Conservation (phyloP, 2,113 vertebrate species). For the Nyctereutes procyonoides region DNA sequence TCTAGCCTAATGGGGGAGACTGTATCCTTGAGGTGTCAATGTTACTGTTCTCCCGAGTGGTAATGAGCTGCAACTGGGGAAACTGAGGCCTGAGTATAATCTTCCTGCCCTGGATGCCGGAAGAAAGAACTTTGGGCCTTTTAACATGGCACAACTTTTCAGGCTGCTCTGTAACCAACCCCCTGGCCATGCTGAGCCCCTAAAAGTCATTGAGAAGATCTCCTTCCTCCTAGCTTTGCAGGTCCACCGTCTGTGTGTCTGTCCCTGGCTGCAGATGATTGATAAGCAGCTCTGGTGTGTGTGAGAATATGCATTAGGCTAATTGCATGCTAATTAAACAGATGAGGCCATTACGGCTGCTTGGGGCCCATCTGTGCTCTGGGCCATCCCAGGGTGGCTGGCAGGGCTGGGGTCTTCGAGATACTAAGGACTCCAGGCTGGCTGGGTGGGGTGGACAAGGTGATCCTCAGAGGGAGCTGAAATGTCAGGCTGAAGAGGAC, state of each 20-base stretch:
- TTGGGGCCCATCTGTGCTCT: constrained; percentile 85
- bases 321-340: constrained; percentile 89
- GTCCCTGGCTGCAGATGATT: constrained; percentile 76
- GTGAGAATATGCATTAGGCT: constrained; percentile 89
- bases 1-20: not conserved
- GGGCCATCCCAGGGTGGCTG: not conserved
- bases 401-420: not conserved
- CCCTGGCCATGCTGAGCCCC: not conserved
- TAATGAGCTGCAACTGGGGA: not conserved
- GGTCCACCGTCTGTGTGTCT: constrained; percentile 45
- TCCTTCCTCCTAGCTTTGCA: not conserved
- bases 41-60: not conserved
- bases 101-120: not conserved
- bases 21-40: not conserved
- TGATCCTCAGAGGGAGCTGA: constrained; percentile 50
- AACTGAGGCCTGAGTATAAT: not conserved
- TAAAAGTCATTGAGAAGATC: not conserved
- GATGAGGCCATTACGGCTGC: constrained; percentile 83
- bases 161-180: not conserved
- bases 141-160: not conserved
- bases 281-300: constrained; percentile 83
- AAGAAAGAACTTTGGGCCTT: not conserved
- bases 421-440: constrained; percentile 75
- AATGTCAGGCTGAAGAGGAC: not conserved
- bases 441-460: not conserved